A percentile compares a stretch with the other conserved stretches of the same genome.
phyloP scores from a whole-genome alignment of 2,113 vertebrate genomes.

The Rana temporaria region DNA sequence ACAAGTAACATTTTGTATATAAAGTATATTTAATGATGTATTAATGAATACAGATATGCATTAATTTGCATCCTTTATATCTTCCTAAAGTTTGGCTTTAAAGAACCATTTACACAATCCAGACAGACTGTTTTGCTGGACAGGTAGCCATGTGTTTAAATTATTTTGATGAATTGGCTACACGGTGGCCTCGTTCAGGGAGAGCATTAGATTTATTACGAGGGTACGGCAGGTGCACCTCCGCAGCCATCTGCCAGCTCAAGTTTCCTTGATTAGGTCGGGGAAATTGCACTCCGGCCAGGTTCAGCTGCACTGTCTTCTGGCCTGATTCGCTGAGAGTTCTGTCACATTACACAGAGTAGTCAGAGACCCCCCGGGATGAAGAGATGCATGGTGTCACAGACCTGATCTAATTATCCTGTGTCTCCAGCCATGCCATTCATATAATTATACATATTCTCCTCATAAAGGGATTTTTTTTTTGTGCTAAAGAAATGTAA shows the following conservation, averaged over 20 bases:
- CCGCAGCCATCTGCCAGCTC: conserved; percentile 27
- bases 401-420: background rate
- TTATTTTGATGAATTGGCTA: conserved; percentile 1
- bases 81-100: too few relatives aligned
- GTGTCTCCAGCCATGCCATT: background rate
- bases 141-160: conserved; percentile 14
- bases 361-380: background rate
- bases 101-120: too few relatives aligned
- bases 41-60: too few relatives aligned
- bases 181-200: background rate
- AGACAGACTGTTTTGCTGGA: too few relatives aligned
- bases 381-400: background rate
- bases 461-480: too few relatives aligned
- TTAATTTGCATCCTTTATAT: too few relatives aligned
- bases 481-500: too few relatives aligned
- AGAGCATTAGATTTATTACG: conserved; percentile 31
- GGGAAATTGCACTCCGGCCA: background rate
- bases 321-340: background rate
- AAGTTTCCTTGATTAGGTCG: background rate
- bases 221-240: background rate
- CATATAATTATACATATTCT: too few relatives aligned
- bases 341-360: background rate
- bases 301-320: conserved; percentile 9
- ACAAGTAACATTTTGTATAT: too few relatives aligned
- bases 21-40: too few relatives aligned